Evolutionary conservation across 2,113 vertebrate genomes (phyloP).

Genomic region (Elgaria multicarinata): DNA sequence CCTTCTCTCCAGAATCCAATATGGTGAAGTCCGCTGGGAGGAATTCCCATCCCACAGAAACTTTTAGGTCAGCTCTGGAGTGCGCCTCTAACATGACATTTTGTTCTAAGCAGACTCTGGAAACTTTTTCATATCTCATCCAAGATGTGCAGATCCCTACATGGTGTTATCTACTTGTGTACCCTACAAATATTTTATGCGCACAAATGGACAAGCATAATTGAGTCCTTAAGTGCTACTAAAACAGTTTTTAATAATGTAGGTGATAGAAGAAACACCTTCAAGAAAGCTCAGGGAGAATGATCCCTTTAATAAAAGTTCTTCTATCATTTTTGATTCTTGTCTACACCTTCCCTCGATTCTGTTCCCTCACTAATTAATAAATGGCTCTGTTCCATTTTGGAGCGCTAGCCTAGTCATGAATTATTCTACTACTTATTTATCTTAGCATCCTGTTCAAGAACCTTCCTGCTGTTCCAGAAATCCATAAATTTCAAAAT

Average conservation of each 20-base stretch:
- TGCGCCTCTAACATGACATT: slow-evolving; percentile 10
- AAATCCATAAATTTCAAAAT: slow-evolving; percentile 60
- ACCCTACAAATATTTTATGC: slow-evolving; percentile 27
- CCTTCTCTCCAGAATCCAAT: neutral
- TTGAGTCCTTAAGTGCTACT: slow-evolving; percentile 46
- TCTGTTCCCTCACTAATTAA: slow-evolving; percentile 46
- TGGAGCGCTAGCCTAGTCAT: slow-evolving; percentile 40
- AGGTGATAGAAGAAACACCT: neutral
- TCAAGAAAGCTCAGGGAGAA: slow-evolving; percentile 33
- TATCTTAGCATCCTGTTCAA: slow-evolving; percentile 58
- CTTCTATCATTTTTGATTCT: slow-evolving; percentile 26
- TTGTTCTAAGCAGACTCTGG: neutral
- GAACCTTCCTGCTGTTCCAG: slow-evolving; percentile 38
- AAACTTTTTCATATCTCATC: slow-evolving; percentile 26
- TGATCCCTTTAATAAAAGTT: neutral
- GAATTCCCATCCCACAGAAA: slow-evolving; percentile 7
- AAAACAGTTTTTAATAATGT: slow-evolving; percentile 30
- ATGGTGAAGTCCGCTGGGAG: neutral
- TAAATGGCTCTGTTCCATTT: slow-evolving; percentile 29
- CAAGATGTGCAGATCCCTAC: slow-evolving; percentile 31
- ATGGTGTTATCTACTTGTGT: slow-evolving; percentile 18
- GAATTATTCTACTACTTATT: slow-evolving; percentile 61
- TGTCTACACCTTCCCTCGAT: slow-evolving; percentile 38
- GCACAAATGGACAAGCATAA: slow-evolving; percentile 45
- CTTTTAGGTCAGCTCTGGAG: neutral